Evolutionary conservation across 2,797 vertebrate genomes (phyloP).

Genomic region (Rhinoraja longicauda): DNA sequence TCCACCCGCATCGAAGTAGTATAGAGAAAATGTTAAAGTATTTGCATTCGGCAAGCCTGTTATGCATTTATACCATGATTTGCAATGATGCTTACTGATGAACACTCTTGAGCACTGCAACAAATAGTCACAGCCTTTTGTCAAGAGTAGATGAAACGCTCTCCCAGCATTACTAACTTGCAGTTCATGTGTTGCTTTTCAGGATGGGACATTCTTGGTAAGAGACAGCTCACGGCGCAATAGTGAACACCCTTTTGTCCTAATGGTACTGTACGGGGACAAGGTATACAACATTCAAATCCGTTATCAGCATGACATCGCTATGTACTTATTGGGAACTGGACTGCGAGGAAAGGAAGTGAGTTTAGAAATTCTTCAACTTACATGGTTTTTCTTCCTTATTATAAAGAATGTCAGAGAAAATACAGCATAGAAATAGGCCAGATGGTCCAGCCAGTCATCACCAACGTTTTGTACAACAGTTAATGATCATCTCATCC

Average conservation of each 20-base stretch:
- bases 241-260: conserved; percentile 73
- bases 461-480: not conserved
- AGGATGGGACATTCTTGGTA: conserved; percentile 89
- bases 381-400: not conserved
- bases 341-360: conserved; percentile 83
- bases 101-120: not conserved
- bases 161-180: not conserved
- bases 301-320: conserved; percentile 58
- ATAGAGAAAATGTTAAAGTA: not conserved
- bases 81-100: not conserved
- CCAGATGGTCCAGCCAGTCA: not conserved
- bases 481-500: not conserved
- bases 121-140: not conserved
- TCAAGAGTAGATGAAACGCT: not conserved
- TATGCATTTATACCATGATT: not conserved
- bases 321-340: conserved; percentile 75
- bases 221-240: conserved; percentile 81
- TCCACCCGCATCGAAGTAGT: not conserved
- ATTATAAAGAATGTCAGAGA: not conserved
- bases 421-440: not conserved
- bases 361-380: conserved; percentile 38
- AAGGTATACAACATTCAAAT: conserved; percentile 97
- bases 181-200: conserved; percentile 41
- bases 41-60: not conserved
- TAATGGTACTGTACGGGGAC: conserved; percentile 85